phyloP scores from a whole-genome alignment of 2,113 vertebrate species.

The Diadophis punctatus region DNA sequence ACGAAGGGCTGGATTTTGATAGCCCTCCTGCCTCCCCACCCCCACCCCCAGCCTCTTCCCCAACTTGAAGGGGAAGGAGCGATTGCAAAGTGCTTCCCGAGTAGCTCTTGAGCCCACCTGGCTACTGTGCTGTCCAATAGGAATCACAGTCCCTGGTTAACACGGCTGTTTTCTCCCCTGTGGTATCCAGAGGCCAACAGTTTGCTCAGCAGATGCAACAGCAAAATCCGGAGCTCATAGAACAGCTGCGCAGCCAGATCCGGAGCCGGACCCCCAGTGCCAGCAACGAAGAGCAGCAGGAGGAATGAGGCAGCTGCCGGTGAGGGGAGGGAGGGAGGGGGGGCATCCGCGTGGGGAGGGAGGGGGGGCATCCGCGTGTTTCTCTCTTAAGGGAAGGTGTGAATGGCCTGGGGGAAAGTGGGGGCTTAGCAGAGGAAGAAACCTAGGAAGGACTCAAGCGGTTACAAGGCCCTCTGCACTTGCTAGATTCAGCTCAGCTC shows the following conservation, averaged over 20 bases:
- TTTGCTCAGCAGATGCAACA: slow-evolving; percentile 97
- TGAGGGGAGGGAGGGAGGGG: neutral
- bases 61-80: neutral
- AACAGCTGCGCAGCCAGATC: slow-evolving; percentile 90
- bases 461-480: neutral
- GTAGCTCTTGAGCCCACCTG: neutral
- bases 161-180: no score
- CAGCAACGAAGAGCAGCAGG: slow-evolving; percentile 86
- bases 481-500: neutral
- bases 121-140: neutral
- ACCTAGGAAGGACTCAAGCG: no score
- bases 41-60: neutral
- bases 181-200: slow-evolving; percentile 82
- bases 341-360: no score
- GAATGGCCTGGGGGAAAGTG: neutral
- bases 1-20: neutral
- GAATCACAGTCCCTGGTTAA: neutral
- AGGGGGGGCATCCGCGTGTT: no score
- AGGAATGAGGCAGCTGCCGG: slow-evolving; percentile 58
- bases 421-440: neutral
- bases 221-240: slow-evolving; percentile 93
- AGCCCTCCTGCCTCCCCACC: neutral
- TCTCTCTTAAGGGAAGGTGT: neutral
- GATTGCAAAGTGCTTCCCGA: neutral
- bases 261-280: slow-evolving; percentile 88